Conservation (phyloP, 2,797 vertebrate genomes). For the Astyanax mexicanus region DNA sequence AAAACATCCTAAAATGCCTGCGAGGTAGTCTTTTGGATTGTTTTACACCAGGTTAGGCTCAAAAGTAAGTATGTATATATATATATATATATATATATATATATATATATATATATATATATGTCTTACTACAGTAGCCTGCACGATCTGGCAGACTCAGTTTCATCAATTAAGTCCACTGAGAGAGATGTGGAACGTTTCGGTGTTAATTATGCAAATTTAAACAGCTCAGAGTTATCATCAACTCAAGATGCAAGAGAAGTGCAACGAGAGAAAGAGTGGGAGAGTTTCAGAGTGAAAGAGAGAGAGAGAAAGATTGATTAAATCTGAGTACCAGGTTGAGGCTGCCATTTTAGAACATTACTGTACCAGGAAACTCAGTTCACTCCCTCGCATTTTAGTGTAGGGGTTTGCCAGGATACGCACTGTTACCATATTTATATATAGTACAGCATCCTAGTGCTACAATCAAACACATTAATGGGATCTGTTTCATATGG, state of each 20-base stretch:
- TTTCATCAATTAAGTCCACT: conserved; percentile 54
- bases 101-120: too few species aligned
- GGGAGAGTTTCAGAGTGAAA: conserved; percentile 27
- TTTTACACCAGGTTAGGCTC: conserved; percentile 29
- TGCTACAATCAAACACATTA: conserved; percentile 7
- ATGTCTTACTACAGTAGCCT: conserved; percentile 12
- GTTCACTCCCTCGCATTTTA: background rate
- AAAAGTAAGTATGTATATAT: too few species aligned
- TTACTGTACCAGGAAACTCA: conserved; percentile 22
- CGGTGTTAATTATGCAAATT: conserved; percentile 79
- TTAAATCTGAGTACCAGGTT: conserved; percentile 38
- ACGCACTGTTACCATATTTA: background rate
- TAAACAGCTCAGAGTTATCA: conserved; percentile 77
- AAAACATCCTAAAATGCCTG: too few species aligned
- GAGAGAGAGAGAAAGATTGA: conserved; percentile 34
- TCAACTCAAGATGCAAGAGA: conserved; percentile 71
- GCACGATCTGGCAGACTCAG: conserved; percentile 66
- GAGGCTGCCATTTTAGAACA: conserved; percentile 56
- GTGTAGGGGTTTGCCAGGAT: background rate
- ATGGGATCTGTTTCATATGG: background rate
- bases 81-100: too few species aligned
- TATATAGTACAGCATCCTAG: background rate
- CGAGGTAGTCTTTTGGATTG: background rate
- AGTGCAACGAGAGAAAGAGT: conserved; percentile 63
- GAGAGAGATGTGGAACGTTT: conserved; percentile 65